phyloP scores from a whole-genome alignment of 2,797 vertebrate genomes.

The Emys orbicularis region DNA sequence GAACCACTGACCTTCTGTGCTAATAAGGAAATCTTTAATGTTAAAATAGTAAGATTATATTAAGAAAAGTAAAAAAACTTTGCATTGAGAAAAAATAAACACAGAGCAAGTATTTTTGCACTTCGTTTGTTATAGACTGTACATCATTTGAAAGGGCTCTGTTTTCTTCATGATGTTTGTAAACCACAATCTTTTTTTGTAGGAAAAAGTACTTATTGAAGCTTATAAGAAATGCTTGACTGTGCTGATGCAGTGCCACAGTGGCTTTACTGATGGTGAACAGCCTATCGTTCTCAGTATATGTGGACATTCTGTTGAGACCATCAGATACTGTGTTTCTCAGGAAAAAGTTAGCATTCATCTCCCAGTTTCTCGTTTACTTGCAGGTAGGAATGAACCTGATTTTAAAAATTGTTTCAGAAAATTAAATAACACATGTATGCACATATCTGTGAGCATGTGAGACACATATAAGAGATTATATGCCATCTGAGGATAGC shows the following conservation, averaged over 20 bases:
- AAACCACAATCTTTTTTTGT: constrained; percentile 48
- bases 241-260: constrained; percentile 90
- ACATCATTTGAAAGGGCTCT: neutral
- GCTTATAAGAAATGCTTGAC: constrained; percentile 94
- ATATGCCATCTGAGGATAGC: neutral
- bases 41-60: neutral
- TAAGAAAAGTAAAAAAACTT: neutral
- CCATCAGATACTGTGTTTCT: constrained; percentile 95
- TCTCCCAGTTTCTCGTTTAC: constrained; percentile 93
- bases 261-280: constrained; percentile 92
- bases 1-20: no score
- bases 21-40: neutral
- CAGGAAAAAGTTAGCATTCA: constrained; percentile 98
- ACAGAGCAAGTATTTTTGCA: neutral
- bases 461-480: neutral
- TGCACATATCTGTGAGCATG: neutral
- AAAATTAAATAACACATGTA: neutral
- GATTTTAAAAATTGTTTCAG: neutral
- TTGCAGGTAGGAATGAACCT: constrained; percentile 88
- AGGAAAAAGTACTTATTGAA: constrained; percentile 94
- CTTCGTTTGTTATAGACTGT: neutral
- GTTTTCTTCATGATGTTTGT: neutral
- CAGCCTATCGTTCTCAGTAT: constrained; percentile 93
- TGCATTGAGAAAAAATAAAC: neutral
- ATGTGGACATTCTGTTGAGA: constrained; percentile 94